Percentiles rank a stretch among this genome's conserved stretches.
Conservation (phyloP, 2,888 invertebrate genomes). For the Aphidoletes aphidimyza region DNA sequence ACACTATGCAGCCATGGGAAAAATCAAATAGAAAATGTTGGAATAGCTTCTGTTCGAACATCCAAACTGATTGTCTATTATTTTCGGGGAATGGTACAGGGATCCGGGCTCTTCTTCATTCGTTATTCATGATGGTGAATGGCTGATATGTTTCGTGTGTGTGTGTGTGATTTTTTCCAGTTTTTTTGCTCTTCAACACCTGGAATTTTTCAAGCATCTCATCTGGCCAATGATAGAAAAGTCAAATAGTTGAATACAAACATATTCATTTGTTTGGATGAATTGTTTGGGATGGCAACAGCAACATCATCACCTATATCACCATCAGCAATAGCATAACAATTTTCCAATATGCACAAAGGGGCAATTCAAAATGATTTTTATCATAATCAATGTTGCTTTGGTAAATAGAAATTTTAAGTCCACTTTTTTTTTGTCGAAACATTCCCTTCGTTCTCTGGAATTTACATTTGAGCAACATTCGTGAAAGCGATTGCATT, state of each 20-base stretch:
- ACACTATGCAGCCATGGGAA: background rate
- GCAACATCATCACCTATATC: too few relatives aligned
- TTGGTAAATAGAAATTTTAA: background rate
- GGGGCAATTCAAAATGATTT: background rate
- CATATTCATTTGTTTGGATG: background rate
- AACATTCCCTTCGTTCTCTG: background rate
- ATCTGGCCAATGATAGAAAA: background rate
- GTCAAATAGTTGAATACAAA: conserved; percentile 19
- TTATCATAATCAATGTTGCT: conserved; percentile 18
- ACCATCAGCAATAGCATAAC: background rate
- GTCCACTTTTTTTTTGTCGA: background rate
- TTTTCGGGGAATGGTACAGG: background rate
- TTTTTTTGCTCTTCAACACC: conserved; percentile 45
- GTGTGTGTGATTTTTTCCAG: background rate
- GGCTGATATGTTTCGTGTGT: too few relatives aligned
- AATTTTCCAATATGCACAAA: conserved; percentile 38
- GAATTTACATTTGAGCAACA: background rate
- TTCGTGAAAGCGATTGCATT: background rate
- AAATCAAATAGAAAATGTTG: background rate
- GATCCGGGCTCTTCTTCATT: conserved; percentile 15
- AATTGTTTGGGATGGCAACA: background rate
- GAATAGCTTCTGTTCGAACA: background rate
- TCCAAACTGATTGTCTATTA: background rate
- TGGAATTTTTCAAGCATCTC: background rate
- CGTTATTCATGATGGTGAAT: conserved; percentile 3